phyloP scores from a whole-genome alignment of 2,113 vertebrate species.

The Sebastes schlegelii region DNA sequence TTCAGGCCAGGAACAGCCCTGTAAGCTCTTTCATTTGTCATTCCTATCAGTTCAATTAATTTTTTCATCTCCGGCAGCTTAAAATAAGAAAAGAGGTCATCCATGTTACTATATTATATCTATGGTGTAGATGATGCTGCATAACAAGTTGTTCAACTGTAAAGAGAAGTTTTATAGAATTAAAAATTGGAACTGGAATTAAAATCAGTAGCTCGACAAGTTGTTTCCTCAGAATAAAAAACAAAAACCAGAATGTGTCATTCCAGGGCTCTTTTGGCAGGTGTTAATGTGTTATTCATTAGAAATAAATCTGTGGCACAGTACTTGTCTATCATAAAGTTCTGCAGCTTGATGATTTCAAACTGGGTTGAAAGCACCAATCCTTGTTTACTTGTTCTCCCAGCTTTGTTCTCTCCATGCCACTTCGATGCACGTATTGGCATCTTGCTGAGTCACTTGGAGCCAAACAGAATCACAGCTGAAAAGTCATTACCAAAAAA shows the following conservation, averaged over 20 bases:
- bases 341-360: conserved; percentile 28
- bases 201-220: background rate
- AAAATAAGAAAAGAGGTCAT: background rate
- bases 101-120: background rate
- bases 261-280: background rate
- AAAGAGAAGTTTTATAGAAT: background rate
- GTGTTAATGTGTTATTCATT: conserved; percentile 14
- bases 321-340: conserved; percentile 1
- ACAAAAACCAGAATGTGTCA: background rate
- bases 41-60: background rate
- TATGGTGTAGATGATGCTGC: background rate
- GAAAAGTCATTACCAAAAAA: conserved; percentile 47
- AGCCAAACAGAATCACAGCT: conserved; percentile 45
- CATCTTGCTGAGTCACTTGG: conserved; percentile 59
- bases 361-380: conserved; percentile 18
- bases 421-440: conserved; percentile 26
- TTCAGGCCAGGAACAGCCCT: background rate
- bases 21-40: background rate
- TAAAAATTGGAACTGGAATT: background rate
- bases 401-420: conserved; percentile 20
- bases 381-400: conserved; percentile 32
- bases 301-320: background rate
- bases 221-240: background rate
- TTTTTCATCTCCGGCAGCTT: background rate
- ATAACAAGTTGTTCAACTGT: background rate